Evolutionary conservation across 2,113 vertebrate genomes (phyloP), one percentile per base, ranked within the genome.

Genomic region (Brienomyrus brachyistius): DNA sequence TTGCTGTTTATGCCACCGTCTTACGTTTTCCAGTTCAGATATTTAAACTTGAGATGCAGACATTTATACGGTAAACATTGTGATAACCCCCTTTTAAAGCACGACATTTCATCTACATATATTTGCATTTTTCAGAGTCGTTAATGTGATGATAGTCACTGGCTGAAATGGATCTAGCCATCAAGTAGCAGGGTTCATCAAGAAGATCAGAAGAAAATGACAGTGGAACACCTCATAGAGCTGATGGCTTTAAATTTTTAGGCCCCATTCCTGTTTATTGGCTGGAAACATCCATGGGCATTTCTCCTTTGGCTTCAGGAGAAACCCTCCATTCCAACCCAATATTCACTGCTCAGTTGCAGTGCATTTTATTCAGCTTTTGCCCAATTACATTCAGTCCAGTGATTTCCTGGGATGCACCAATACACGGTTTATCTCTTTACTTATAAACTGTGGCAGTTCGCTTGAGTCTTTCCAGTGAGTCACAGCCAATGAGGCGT

Each of bases 41-140:
- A 56, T 21, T 52, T 87, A 19, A 56, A 54, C 86, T 54, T 87
- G 35, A 87, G 86, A 87, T 87, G 23, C 51, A 87, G n/a, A 52
- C 31, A 17, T 87, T 87, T 51, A 86, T 86, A 54, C 27, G 9
- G 51, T 87, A 54, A 87, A 87, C 86, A 87, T n/a, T 21, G 31
- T 54, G 4, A 87, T 54, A 54, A 54, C 86, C 43, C 43, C 27
- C 74, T 40, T 43, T 43, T 77, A 85, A 85, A 31, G 48, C 52
- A 52, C 5, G 1, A 27, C 86, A 54, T 54, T 88, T 59, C 21
- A 88, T 45, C 31, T 47, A 62, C 50, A 59, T 66, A 48, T 50
- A 50, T 85, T 85, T 85, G 47, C 82, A 88, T 88, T 59, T 62
- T 47, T 21, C 13, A 23, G 27, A 23, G 5, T 66, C 9, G 17